Evolutionary conservation across 2,797 vertebrate genomes (phyloP).

Genomic region (Mormyrus proboscirostris): DNA sequence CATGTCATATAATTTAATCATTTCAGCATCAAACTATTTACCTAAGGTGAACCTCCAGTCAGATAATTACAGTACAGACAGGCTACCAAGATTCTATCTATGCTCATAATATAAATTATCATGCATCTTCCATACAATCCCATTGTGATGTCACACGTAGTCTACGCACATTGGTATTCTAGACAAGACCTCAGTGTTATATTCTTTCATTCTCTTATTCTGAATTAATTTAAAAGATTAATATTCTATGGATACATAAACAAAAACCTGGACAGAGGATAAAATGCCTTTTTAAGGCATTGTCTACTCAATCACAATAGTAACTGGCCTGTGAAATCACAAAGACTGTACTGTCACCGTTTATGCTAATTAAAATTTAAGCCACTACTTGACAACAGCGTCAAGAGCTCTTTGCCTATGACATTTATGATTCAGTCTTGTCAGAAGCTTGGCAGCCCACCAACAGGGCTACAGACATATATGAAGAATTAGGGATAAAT

Average conservation of each 20-base stretch:
- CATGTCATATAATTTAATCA: background rate
- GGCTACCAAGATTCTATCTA: background rate
- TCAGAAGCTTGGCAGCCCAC: slow-evolving; percentile 7
- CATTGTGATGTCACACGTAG: background rate
- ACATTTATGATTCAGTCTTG: slow-evolving; percentile 3
- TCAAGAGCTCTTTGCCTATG: background rate
- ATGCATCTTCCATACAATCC: background rate
- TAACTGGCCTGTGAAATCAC: background rate
- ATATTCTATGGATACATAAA: background rate
- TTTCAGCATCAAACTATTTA: background rate
- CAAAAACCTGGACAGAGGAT: background rate
- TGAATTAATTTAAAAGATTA: background rate
- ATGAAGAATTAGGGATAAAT: slow-evolving; percentile 28
- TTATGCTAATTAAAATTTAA: background rate
- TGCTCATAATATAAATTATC: background rate
- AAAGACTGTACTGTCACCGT: background rate
- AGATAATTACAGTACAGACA: background rate
- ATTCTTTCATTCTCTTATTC: background rate
- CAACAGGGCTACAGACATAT: background rate
- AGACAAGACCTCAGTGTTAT: background rate
- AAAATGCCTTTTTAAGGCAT: background rate
- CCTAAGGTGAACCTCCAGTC: background rate
- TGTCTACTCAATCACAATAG: background rate
- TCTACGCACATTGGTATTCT: background rate
- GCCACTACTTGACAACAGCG: background rate